Conservation (phyloP, 2,888 invertebrate genomes). For the Agrypnus murinus region DNA sequence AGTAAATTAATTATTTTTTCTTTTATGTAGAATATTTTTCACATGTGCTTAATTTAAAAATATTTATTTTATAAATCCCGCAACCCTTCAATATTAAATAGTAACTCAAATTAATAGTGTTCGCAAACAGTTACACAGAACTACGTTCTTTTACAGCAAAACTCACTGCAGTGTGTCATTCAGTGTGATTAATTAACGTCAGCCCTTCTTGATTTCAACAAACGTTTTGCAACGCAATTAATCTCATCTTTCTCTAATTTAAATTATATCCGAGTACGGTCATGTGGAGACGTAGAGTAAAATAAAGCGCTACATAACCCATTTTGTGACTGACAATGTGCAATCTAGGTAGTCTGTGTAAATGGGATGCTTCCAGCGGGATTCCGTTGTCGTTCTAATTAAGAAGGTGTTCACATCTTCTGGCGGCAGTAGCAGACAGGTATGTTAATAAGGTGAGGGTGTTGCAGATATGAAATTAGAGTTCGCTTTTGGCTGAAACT, state of each 20-base stretch:
- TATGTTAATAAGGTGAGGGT: constrained; percentile 40
- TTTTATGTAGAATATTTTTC: no score
- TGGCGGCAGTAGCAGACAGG: constrained; percentile 37
- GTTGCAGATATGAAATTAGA: constrained; percentile 14
- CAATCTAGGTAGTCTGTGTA: constrained; percentile 49
- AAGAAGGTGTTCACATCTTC: constrained; percentile 52
- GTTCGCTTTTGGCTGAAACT: neutral
- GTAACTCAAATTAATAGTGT: constrained; percentile 2
- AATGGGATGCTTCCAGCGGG: constrained; percentile 49
- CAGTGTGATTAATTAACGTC: constrained; percentile 31
- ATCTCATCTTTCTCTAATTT: constrained; percentile 24
- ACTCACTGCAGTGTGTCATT: constrained; percentile 22
- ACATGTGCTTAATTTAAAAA: no score
- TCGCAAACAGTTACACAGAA: constrained; percentile 18
- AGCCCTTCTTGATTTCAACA: constrained; percentile 4
- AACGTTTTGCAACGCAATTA: constrained; percentile 28
- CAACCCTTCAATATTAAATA: constrained; percentile 1
- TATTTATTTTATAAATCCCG: no score
- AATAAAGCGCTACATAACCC: constrained; percentile 30
- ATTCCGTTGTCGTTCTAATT: constrained; percentile 53
- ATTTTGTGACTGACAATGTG: constrained; percentile 47
- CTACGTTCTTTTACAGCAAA: constrained; percentile 11
- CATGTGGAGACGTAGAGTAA: constrained; percentile 13
- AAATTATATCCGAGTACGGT: neutral
- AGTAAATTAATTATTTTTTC: no score